Evolutionary conservation across 2,113 vertebrate genomes (phyloP), one percentile per base, ranked within the genome.

Genomic region (Rhabdomys dilectus): DNA sequence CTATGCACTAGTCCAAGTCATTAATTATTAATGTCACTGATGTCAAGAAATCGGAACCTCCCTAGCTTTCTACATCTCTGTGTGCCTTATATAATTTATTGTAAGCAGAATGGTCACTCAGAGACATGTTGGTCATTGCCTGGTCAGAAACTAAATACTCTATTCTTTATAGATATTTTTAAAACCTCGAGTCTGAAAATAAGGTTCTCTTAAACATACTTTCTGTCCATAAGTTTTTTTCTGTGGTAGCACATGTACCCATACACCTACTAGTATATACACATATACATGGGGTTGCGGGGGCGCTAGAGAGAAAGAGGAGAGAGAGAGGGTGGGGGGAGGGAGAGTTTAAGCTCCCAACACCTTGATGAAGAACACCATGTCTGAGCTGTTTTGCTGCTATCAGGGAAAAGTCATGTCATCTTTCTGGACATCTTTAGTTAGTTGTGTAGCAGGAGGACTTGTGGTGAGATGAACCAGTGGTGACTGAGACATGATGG

Each of bases 21-120:
- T 89, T 53, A 66, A 51, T 93, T 82, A 92, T 86, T 56, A 60
- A 88, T 85, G 8, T 53, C 66, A 19, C 66, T 82, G 58, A 75
- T 73, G 12, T 91, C 73, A 91, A 89, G 62, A 92, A 89, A 77
- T 91, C 13, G 78, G 62, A 87, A 81, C 62, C 29, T 68, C 8
- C 2, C 17, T 51, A 60, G 53, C 4, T 26, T 87, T 53, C 60
- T 66, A 1, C 6, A 6, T 48, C 34, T 31, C 89, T 82, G 3
- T 62, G 7, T 70, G 31, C 19, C 22, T 0, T 66, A 70, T 77
- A n/a, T 72, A 36, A 77, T 89, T 26, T n/a, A 56, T 31, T 34
- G 21, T 53, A 42, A 78, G 11, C n/a, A 95, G 81, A 85, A 1
- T 22, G 51, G 82, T 77, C 16, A 39, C 77, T 60, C 51, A 64